These are phyloP conservation scores for Zaprionus lachaisei DNA, from an alignment of 1,140 invertebrate genomes.

Conservation along the genomic window DNA sequence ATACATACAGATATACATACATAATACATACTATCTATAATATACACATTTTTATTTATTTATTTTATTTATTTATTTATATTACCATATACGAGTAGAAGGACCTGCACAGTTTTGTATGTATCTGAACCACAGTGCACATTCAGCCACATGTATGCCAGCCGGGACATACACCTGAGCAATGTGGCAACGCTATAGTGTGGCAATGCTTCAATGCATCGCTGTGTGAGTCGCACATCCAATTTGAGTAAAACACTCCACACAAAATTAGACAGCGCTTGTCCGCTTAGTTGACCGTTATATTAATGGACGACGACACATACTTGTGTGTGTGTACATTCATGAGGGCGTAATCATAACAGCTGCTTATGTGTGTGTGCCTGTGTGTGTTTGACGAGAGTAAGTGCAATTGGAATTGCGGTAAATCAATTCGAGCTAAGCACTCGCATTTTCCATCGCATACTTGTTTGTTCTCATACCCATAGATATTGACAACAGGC, in stretches of 20 bases:
- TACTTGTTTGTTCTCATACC: background rate
- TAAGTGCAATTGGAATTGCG: constrained; percentile 36
- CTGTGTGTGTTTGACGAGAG: constrained; percentile 2
- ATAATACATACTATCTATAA: background rate
- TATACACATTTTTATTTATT: too few relatives aligned
- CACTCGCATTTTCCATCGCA: constrained; percentile 8
- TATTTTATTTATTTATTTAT: too few relatives aligned
- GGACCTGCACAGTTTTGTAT: too few relatives aligned
- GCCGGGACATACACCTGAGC: constrained; percentile 22
- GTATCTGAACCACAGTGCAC: constrained; percentile 3
- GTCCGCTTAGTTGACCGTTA: constrained; percentile 35
- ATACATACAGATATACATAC: background rate
- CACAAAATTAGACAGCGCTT: constrained; percentile 20
- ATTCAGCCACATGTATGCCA: background rate
- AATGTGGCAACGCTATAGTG: constrained; percentile 8
- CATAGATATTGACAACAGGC: constrained; percentile 1
- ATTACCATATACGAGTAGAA: too few relatives aligned
- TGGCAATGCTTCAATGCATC: background rate
- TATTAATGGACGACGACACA: constrained; percentile 34
- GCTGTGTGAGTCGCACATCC: constrained; percentile 23
- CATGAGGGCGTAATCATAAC: constrained; percentile 27
- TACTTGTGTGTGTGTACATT: background rate
- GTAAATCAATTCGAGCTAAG: constrained; percentile 40
- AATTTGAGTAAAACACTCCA: constrained; percentile 24
- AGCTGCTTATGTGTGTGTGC: constrained; percentile 10